Evolutionary conservation across 2,113 vertebrate species (phyloP).

Genomic region (Pelecanus crispus): DNA sequence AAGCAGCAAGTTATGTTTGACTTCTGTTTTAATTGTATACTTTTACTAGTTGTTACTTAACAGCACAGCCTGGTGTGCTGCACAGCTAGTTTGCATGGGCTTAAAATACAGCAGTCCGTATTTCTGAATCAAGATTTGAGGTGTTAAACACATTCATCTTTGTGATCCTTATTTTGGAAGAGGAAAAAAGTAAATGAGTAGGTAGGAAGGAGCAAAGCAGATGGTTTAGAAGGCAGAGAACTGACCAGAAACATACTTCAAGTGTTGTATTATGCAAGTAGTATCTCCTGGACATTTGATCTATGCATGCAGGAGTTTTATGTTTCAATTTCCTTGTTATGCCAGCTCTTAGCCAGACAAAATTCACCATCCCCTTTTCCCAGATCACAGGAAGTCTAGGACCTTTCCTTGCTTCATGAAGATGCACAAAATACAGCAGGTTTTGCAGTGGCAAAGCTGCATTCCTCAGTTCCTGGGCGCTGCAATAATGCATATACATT

Average conservation of each 20-base stretch:
- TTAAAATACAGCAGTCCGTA: not conserved
- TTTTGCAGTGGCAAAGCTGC: not conserved
- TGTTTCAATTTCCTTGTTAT: not conserved
- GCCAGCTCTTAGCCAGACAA: not conserved
- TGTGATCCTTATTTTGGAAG: not conserved
- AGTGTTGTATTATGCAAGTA: not conserved
- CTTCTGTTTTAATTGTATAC: not conserved
- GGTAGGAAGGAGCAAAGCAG: not conserved
- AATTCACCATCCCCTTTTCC: not conserved
- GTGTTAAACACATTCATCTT: not conserved
- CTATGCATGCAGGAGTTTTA: not conserved
- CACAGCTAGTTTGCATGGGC: not conserved
- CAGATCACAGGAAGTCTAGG: not conserved
- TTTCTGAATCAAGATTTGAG: not conserved
- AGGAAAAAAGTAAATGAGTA: not conserved
- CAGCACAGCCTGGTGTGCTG: not conserved
- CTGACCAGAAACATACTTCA: not conserved
- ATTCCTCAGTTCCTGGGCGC: not conserved
- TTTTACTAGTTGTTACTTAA: not conserved
- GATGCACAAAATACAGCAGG: not conserved
- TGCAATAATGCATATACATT: not conserved
- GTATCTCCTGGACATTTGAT: not conserved
- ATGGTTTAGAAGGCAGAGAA: not conserved
- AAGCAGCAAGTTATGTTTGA: not conserved
- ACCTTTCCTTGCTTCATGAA: not conserved